These are phyloP conservation scores for Pandemis heparana DNA, from an alignment of 2,888 invertebrate genomes.

Conservation along the genomic window DNA sequence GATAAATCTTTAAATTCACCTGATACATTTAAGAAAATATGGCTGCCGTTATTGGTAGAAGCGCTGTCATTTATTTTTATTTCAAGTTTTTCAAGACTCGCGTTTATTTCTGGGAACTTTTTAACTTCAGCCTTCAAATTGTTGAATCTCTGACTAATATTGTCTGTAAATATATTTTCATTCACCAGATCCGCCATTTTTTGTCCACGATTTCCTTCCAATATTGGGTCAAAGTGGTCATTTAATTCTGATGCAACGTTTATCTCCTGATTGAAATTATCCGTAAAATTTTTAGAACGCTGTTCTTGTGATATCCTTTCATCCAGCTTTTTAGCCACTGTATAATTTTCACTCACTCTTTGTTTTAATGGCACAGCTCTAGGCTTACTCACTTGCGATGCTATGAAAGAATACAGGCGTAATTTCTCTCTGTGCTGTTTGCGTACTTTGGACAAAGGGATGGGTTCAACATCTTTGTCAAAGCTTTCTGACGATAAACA, in stretches of 20 bases:
- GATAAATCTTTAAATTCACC: conserved; percentile 38
- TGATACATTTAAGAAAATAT: conserved; percentile 36
- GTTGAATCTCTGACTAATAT: background rate
- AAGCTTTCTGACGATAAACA: conserved; percentile 64
- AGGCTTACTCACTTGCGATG: conserved; percentile 69
- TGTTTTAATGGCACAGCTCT: conserved; percentile 72
- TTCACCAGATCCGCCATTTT: background rate
- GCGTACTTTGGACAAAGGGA: conserved; percentile 66
- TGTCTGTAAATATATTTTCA: conserved; percentile 7
- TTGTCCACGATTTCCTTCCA: conserved; percentile 26
- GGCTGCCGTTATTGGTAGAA: conserved; percentile 17
- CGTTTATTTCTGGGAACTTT: background rate
- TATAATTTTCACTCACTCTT: conserved; percentile 71
- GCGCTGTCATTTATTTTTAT: background rate
- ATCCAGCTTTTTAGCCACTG: conserved; percentile 68
- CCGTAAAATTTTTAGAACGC: conserved; percentile 19
- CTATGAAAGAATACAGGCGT: conserved; percentile 71
- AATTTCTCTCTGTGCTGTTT: conserved; percentile 66
- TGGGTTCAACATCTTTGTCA: conserved; percentile 54
- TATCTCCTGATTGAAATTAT: conserved; percentile 40
- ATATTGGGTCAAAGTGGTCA: conserved; percentile 24
- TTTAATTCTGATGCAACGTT: conserved; percentile 35
- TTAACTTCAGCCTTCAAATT: background rate
- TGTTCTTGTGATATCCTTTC: conserved; percentile 57
- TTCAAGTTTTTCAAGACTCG: background rate